These are phyloP conservation scores for Jacana jacana DNA, from an alignment of 2,113 vertebrate species.

Conservation along the genomic window DNA sequence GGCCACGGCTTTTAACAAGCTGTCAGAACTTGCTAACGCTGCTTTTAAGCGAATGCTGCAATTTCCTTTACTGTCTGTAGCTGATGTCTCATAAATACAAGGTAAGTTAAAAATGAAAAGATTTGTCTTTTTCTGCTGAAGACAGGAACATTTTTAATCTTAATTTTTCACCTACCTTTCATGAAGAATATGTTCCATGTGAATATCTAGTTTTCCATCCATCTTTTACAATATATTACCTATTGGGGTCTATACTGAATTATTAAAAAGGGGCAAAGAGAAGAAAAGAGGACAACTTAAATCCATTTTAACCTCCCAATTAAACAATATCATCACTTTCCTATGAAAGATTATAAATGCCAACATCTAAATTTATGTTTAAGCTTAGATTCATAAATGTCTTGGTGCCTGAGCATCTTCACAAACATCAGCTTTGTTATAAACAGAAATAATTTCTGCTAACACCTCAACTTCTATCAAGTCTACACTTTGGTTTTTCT, in stretches of 20 bases:
- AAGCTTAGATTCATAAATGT: not conserved
- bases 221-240: not conserved
- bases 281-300: not conserved
- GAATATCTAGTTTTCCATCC: not conserved
- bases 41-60: conserved; percentile 11
- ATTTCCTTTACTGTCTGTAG: conserved; percentile 22
- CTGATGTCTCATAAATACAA: conserved; percentile 43
- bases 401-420: not conserved
- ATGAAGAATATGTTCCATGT: not conserved
- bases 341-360: not conserved
- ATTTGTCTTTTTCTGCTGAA: conserved; percentile 9
- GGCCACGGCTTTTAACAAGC: not conserved
- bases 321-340: not conserved
- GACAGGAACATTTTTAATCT: conserved; percentile 14
- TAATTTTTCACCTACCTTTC: conserved; percentile 17
- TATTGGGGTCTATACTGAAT: not conserved
- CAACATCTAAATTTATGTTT: not conserved
- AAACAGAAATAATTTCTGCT: not conserved
- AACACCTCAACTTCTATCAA: not conserved
- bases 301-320: conserved; percentile 18
- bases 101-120: conserved; percentile 22
- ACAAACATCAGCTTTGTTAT: not conserved
- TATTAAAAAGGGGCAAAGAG: not conserved
- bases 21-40: not conserved
- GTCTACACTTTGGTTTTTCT: not conserved